Conservation (phyloP, 2,888 invertebrate genomes). For the Dusona sp. region DNA sequence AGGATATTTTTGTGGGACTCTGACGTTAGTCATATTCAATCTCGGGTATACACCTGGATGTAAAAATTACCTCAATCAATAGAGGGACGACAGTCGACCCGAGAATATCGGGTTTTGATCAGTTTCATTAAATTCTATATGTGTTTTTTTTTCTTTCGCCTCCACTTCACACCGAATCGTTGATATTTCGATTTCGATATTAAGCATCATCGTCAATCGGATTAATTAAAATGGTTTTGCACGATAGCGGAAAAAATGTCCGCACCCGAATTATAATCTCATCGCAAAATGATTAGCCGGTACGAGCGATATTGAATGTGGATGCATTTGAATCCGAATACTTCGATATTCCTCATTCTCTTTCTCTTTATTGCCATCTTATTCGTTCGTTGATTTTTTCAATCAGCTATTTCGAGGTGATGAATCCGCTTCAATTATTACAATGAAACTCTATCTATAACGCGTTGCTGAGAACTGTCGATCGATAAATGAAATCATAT, state of each 20-base stretch:
- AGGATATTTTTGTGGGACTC: slow-evolving; percentile 31
- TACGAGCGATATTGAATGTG: slow-evolving; percentile 17
- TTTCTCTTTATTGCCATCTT: neutral
- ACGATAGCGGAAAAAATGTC: slow-evolving; percentile 4
- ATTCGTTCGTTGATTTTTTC: slow-evolving; percentile 26
- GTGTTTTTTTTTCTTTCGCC: neutral
- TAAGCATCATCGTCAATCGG: slow-evolving; percentile 21
- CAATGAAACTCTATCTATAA: slow-evolving; percentile 1
- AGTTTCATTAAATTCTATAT: neutral
- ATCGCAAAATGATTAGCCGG: slow-evolving; percentile 30
- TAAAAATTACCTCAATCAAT: slow-evolving; percentile 49
- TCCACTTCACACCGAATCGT: slow-evolving; percentile 11
- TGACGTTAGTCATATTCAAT: slow-evolving; percentile 8
- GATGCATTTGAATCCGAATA: slow-evolving; percentile 13
- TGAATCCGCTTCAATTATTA: slow-evolving; percentile 20
- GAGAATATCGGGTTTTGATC: slow-evolving; percentile 13
- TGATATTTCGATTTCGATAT: slow-evolving; percentile 42
- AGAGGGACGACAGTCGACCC: slow-evolving; percentile 15
- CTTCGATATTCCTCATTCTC: neutral
- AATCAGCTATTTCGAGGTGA: slow-evolving; percentile 12
- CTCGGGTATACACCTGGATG: neutral
- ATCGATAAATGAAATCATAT: slow-evolving; percentile 14
- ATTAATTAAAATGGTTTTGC: slow-evolving; percentile 44
- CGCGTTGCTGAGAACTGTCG: neutral
- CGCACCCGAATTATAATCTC: slow-evolving; percentile 21